Evolutionary conservation across 2,113 vertebrate genomes (phyloP).

Genomic region (Larimichthys polyactis): DNA sequence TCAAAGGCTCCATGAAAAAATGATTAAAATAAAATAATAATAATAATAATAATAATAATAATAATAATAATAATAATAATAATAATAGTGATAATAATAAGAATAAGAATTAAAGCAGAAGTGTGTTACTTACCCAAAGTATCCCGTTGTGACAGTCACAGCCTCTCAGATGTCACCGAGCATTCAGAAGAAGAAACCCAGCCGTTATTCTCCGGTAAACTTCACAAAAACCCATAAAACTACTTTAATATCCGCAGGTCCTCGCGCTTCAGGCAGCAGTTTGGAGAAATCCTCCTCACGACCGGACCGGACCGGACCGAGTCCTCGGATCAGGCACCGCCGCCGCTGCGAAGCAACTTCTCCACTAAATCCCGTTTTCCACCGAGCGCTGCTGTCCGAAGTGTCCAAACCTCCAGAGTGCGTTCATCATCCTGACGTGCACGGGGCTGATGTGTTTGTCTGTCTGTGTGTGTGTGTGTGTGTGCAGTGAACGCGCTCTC

Average conservation of each 20-base stretch:
- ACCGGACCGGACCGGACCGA: constrained; percentile 23
- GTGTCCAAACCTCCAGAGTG: constrained; percentile 39
- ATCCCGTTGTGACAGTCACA: constrained; percentile 40
- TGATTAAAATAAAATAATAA: too few species aligned
- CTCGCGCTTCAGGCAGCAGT: constrained; percentile 1
- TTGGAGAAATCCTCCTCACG: constrained; percentile 44
- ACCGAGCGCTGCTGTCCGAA: constrained; percentile 47
- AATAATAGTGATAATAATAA: not conserved
- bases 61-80: not conserved
- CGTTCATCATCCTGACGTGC: constrained; percentile 44
- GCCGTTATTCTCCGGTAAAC: constrained; percentile 48
- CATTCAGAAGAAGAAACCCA: constrained; percentile 21
- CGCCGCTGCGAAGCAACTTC: constrained; percentile 43
- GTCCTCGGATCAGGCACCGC: constrained; percentile 39
- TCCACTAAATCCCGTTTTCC: constrained; percentile 56
- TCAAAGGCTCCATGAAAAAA: not conserved
- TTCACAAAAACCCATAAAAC: constrained; percentile 44
- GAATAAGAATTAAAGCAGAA: not conserved
- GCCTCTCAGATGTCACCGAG: constrained; percentile 36
- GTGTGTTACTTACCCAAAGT: constrained; percentile 45
- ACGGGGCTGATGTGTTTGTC: not conserved
- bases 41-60: not conserved
- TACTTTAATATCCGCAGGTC: constrained; percentile 58
- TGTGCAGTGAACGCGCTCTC: constrained; percentile 21
- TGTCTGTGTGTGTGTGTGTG: not conserved